Evolutionary conservation across 2,113 vertebrate genomes (phyloP), one percentile per base, ranked within the genome.

Genomic region (Pelecanus crispus): DNA sequence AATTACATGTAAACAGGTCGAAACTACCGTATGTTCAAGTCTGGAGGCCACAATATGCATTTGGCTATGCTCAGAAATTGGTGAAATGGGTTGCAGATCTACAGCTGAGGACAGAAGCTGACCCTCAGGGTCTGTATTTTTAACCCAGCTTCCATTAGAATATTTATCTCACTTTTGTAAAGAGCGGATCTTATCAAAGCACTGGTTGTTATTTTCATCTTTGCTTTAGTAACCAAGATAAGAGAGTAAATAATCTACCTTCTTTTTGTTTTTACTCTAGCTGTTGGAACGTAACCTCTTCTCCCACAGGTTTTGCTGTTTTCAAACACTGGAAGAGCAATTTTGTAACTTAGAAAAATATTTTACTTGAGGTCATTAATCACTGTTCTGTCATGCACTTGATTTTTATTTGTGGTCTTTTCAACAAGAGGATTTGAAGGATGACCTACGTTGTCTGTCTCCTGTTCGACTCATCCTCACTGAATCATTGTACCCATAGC

Each of bases 221-320:
- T 94, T 94, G 88, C 67, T 94, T 58, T 86, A 74, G 94, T 84
- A 95, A 77, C 56, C 45, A 80, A 86, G 93, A 92, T 91, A 96
- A 95, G 68, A 95, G 26, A 89, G 68, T 96, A 90, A 90, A 80
- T 94, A 92, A 95, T 96, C 94, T 92, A 97, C 91, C 78, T 88
- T 90, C 58, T 88, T 92, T 79, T 83, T 6, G 0, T 94, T 66
- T 91, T 97, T 92, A 63, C 74, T 96, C 68, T 90, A 84, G 91
- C 78, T 86, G 47, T 75, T 92, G 85, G 92, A 93, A 84, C 80
- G 75, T 96, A 95, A 92, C 85, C 83, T 94, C 67, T 93, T 95
- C 71, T 92, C 68, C 83, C 44, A 53, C 88, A 92, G 90, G 45
- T 95, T 95, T 82, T 81, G 71, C 71, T 95, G 81, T 80, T 91